Base-by-base conservation (phyloP, 2,113 vertebrate species). In the Copsychus sechellarum region DNA sequence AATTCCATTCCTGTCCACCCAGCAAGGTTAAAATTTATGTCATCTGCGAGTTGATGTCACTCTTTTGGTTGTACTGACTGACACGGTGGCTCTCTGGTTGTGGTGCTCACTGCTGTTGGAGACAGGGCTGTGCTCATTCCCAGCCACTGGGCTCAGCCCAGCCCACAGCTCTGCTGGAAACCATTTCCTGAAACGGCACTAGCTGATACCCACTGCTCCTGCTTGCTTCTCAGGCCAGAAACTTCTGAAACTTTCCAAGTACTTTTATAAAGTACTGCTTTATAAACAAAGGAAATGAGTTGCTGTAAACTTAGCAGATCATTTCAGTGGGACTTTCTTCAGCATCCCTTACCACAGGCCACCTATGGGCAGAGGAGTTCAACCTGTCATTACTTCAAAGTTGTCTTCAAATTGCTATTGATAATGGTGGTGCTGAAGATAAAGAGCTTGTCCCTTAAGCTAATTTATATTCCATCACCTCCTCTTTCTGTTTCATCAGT, bases 401-500 rank as follows among this genome's bases (percentile, higher is more conserved):
- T 18, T 80, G 25, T 36, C 19, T 65, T 70, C 71, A 83, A 81
- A 83, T 58, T 82, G 51, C 33, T 66, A 3, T 58, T 1, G 1
- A 8, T 91, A 80, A 29, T n/a, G n/a, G 33, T 66, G 21, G 13
- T 65, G n/a, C 47, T 83, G 56, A 86, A 81, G 79, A 77, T 61
- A 60, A 92, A 83, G 64, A 71, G 31, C 24, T 90, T 62, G 8
- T 62, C 16, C 50, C 48, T 92, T 77, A 86, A 70, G 31, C 9
- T 92, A 42, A 83, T 45, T 13, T 77, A 33, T 88, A 47, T 81
- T 85, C 51, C 22, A 28, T 47, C 22, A 29, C 8, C 18, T 61
- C 73, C 25, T 94, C 72, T 81, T 97, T 81, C 60, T 94, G 48
- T 94, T 81, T 76, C 17, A 65, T 58, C 92, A 99, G 99, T 56